phyloP scores from a whole-genome alignment of 2,797 vertebrate genomes.

The Tapera naevia region DNA sequence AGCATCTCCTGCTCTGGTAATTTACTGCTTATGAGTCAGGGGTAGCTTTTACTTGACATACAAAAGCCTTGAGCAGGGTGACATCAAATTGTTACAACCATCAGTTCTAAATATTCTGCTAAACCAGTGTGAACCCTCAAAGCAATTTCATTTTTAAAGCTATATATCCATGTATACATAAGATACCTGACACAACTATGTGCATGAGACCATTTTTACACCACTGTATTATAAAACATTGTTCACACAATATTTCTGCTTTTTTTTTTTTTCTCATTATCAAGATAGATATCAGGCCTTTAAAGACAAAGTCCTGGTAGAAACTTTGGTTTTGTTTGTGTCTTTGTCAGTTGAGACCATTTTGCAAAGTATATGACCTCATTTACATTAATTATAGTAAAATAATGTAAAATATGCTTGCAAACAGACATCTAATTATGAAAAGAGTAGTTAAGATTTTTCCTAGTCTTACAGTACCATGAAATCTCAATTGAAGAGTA shows the following conservation, averaged over 20 bases:
- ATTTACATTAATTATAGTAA: slow-evolving; percentile 47
- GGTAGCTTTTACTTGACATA: background rate
- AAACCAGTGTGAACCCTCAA: background rate
- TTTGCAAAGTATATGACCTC: slow-evolving; percentile 1
- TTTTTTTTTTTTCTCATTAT: background rate
- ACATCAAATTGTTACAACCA: background rate
- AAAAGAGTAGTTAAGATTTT: slow-evolving; percentile 20
- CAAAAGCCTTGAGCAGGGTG: background rate
- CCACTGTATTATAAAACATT: background rate
- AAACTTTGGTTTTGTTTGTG: background rate
- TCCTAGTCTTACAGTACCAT: background rate
- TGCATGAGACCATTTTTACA: background rate
- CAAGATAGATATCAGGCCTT: background rate
- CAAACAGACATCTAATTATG: slow-evolving; percentile 28
- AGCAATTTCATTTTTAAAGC: background rate
- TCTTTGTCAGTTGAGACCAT: background rate
- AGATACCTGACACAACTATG: background rate
- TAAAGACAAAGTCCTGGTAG: background rate
- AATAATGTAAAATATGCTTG: slow-evolving; percentile 29
- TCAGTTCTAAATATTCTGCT: background rate
- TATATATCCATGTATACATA: background rate
- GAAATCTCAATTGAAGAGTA: too few relatives aligned
- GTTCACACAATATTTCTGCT: background rate
- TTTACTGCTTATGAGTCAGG: background rate
- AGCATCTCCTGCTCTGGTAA: background rate